These are phyloP conservation scores for Silurus lanzhouensis DNA, from an alignment of 2,797 vertebrate genomes.

Conservation along the genomic window DNA sequence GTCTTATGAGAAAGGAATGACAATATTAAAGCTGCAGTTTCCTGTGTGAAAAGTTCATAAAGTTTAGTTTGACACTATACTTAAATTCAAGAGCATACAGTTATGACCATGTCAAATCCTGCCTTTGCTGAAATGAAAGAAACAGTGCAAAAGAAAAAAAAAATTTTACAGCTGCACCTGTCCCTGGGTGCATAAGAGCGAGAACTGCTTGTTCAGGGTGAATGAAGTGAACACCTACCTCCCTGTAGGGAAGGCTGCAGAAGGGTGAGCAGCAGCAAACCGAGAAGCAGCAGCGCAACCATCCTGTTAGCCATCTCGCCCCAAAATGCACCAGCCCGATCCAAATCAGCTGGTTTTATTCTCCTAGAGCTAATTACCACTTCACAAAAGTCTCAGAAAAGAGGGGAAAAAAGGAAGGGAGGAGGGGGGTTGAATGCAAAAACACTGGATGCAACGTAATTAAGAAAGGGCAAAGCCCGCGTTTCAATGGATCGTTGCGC, in stretches of 20 bases:
- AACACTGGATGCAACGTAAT: conserved; percentile 79
- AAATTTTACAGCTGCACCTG: conserved; percentile 59
- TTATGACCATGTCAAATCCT: neutral
- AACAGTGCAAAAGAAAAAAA: neutral
- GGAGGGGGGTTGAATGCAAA: conserved; percentile 14
- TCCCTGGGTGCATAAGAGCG: conserved; percentile 42
- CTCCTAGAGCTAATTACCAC: conserved; percentile 86
- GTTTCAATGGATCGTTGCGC: conserved; percentile 78
- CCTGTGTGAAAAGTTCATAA: conserved; percentile 1
- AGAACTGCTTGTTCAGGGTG: conserved; percentile 36
- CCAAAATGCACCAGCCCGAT: conserved; percentile 85
- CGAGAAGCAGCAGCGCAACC: conserved; percentile 79
- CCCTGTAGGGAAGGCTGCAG: conserved; percentile 85
- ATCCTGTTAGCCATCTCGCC: conserved; percentile 90
- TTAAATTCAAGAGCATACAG: neutral
- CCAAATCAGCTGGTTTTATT: conserved; percentile 90
- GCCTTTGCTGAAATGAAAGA: neutral
- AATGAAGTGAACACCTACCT: conserved; percentile 79
- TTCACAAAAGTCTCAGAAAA: conserved; percentile 72
- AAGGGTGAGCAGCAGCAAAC: conserved; percentile 81
- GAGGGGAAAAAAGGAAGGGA: conserved; percentile 55
- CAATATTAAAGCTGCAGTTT: neutral
- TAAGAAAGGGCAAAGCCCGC: conserved; percentile 79
- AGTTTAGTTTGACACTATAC: conserved; percentile 2
- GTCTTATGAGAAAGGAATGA: conserved; percentile 1